A percentile compares a stretch with the other conserved stretches of the same genome.
Evolutionary conservation across 2,797 vertebrate genomes (phyloP).

Genomic region (Lagorchestes hirsutus): DNA sequence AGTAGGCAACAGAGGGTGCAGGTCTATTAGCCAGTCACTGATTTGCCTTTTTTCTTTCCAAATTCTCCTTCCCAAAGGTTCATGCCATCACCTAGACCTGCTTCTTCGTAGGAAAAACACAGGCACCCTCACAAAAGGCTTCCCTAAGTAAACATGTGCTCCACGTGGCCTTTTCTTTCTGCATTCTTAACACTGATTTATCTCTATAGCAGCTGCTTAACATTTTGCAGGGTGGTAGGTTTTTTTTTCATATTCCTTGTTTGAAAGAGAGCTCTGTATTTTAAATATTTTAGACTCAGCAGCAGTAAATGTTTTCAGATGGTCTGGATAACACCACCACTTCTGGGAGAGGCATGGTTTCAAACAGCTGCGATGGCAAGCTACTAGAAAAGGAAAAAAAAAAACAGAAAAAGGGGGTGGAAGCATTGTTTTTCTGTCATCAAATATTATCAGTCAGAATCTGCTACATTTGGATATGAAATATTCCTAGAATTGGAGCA

Average conservation of each 20-base stretch:
- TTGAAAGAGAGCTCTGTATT: conserved; percentile 34
- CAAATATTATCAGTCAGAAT: conserved; percentile 54
- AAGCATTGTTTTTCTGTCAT: conserved; percentile 72
- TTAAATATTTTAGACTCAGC: conserved; percentile 70
- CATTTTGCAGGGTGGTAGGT: neutral
- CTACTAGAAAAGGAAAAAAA: conserved; percentile 58
- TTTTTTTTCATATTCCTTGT: conserved; percentile 24
- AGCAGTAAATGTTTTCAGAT: conserved; percentile 62
- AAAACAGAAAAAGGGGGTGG: conserved; percentile 23
- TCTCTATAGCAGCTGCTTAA: conserved; percentile 42
- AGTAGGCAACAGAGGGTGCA: neutral
- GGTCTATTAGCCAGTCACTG: neutral
- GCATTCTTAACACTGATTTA: conserved; percentile 49
- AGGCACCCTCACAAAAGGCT: neutral
- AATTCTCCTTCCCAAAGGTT: neutral
- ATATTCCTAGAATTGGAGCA: conserved; percentile 30
- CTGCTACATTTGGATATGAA: conserved; percentile 48
- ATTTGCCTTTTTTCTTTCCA: neutral
- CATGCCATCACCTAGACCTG: neutral
- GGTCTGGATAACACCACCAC: conserved; percentile 63
- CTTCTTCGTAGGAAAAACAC: neutral
- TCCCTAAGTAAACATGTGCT: conserved; percentile 25
- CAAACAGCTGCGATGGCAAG: conserved; percentile 78
- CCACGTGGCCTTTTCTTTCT: conserved; percentile 41
- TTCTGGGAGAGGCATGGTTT: conserved; percentile 54